Base-by-base conservation (phyloP, 2,888 invertebrate species). In the Pogonocherus hispidulus region DNA sequence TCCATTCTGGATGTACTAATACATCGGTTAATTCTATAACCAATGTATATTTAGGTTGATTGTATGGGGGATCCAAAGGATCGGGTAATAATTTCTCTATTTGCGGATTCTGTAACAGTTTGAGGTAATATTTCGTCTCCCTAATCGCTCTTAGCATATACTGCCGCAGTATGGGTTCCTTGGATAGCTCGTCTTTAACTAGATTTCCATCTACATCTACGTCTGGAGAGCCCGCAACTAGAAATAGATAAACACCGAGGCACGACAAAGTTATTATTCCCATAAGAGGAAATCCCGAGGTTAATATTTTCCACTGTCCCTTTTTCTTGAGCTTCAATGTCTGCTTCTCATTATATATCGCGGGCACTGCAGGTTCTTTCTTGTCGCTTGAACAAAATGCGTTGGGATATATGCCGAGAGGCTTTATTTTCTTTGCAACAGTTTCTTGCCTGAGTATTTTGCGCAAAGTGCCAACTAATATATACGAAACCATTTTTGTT, bases 1-100 rank as follows among this genome's bases (percentile, higher is more conserved):
- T 97, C 98, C 98, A 99, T 84, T 99, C 98, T 0, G 99, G 98
- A 84, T 98, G 96, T 11, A 99, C 95, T 5, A 99, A 88, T 9
- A 99, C 92, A 80, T 97, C 98, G 27, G 95, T 98, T 88, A 99
- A 90, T 88, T 99, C 99, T 63, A 99, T 86, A 27, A 98, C 94
- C 18, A 99, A 87, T 0, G 99, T 99, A 85, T 98, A 99, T 0
- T 95, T 94, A 8, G 98, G 98, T 86, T 99, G 98, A 19, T 89
- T 86, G 84, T 97, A 99, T 0, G 98, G 98, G 65, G 92, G 90
- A 65, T 93, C 91, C 16, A 98, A 84, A 0, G 96, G 95, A 85
- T 98, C 98, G 1, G 99, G 99, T 69, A 99, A 87, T 5, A 99
- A 86, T 83, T 96, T 95, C 69, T 95, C 94, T 44, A 97, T 91